phyloP scores from a whole-genome alignment of 1,140 invertebrate species.

The Drosophila lini region DNA sequence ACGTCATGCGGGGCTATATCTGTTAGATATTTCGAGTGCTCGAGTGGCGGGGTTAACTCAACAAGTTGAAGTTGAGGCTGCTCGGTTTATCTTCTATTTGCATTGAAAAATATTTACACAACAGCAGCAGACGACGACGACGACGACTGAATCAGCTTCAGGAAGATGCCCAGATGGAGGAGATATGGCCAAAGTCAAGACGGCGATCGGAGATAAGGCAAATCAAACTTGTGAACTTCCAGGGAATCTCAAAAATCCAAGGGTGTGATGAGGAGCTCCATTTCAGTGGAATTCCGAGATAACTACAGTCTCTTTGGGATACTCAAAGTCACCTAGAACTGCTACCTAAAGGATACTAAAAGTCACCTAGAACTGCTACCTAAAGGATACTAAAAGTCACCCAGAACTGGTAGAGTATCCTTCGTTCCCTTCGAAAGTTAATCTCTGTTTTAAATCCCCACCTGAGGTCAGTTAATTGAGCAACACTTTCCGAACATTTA shows the following conservation, averaged over 20 bases:
- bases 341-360: background rate
- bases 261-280: background rate
- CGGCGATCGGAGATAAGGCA: constrained; percentile 17
- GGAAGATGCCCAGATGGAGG: constrained; percentile 24
- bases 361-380: background rate
- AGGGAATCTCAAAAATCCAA: background rate
- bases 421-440: background rate
- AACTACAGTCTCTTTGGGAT: no score
- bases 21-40: constrained; percentile 9
- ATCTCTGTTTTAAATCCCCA: constrained; percentile 10
- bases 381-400: background rate
- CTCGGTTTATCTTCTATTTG: constrained; percentile 74
- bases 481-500: constrained; percentile 41
- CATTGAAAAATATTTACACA: constrained; percentile 79
- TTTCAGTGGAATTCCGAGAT: background rate
- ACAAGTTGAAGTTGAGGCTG: constrained; percentile 46
- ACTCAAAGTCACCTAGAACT: background rate
- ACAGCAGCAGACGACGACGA: constrained; percentile 52
- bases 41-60: constrained; percentile 29
- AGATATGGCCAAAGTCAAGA: constrained; percentile 15
- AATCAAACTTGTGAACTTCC: constrained; percentile 23
- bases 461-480: constrained; percentile 36
- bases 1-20: constrained; percentile 43
- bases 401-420: background rate
- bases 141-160: constrained; percentile 36